A percentile compares a stretch with the other conserved stretches of the same genome.
These are phyloP conservation scores for Romanomermis culicivorax DNA, from an alignment of 2,888 invertebrate genomes.

Conservation along the genomic window DNA sequence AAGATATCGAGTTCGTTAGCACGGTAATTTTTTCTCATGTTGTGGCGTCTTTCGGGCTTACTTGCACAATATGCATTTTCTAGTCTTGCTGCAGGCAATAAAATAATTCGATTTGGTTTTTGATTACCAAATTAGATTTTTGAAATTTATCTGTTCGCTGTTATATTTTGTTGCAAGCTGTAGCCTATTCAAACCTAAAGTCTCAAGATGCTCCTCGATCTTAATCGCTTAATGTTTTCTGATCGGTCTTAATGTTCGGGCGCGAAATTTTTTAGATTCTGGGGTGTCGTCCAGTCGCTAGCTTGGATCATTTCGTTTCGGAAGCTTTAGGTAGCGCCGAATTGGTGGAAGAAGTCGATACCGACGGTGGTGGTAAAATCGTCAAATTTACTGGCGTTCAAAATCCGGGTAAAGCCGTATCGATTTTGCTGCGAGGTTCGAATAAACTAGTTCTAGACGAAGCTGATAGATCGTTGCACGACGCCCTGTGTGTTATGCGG, in stretches of 20 bases:
- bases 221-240: too few relatives aligned
- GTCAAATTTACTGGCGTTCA: constrained; percentile 75
- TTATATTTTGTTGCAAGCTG: too few relatives aligned
- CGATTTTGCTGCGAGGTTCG: constrained; percentile 67
- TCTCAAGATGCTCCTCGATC: too few relatives aligned
- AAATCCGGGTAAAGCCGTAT: constrained; percentile 68
- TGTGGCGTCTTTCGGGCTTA: constrained; percentile 9
- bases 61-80: constrained; percentile 6
- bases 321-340: constrained; percentile 80
- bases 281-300: constrained; percentile 82
- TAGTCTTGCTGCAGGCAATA: neutral
- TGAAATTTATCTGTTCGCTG: too few relatives aligned
- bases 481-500: constrained; percentile 74
- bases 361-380: constrained; percentile 54
- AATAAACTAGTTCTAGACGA: constrained; percentile 69
- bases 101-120: too few relatives aligned
- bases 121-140: too few relatives aligned
- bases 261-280: constrained; percentile 41
- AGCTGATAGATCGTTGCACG: constrained; percentile 73
- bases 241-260: too few relatives aligned
- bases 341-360: constrained; percentile 71
- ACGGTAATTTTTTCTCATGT: too few relatives aligned
- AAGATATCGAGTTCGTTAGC: constrained; percentile 91
- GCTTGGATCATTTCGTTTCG: constrained; percentile 83
- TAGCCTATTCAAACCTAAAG: too few relatives aligned